Conservation (phyloP, 2,113 vertebrate genomes). For the Rynchops niger region DNA sequence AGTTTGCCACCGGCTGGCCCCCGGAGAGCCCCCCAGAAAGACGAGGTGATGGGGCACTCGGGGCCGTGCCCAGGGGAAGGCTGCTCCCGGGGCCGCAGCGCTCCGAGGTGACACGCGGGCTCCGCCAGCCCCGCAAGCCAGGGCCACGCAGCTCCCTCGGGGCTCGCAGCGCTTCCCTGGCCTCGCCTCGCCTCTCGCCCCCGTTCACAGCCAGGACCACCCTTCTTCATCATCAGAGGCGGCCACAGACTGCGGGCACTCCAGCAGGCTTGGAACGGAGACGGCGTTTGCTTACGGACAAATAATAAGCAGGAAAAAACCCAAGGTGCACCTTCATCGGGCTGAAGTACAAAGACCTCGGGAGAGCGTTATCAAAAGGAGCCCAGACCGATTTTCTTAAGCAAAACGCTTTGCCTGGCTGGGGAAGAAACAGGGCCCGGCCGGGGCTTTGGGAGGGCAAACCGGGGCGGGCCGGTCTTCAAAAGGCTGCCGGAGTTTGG, state of each 20-base stretch:
- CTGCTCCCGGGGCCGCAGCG: not conserved
- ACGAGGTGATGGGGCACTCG: not conserved
- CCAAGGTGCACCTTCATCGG: accelerated
- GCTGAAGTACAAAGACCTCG: not conserved
- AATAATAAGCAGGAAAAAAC: not conserved
- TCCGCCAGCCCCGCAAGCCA: not conserved
- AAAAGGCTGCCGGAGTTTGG: not conserved
- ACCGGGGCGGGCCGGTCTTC: not conserved
- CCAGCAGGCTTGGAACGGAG: not conserved
- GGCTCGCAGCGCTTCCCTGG: not conserved
- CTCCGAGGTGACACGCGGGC: accelerated
- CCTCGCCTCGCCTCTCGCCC: not conserved
- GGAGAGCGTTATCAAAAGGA: not conserved
- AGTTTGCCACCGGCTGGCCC: not conserved
- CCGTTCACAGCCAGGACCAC: accelerated
- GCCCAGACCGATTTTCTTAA: not conserved
- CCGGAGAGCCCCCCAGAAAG: not conserved
- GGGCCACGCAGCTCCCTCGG: accelerated
- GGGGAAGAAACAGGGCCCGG: not conserved
- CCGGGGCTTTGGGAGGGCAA: not conserved
- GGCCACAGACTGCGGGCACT: not conserved
- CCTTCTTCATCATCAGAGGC: not conserved
- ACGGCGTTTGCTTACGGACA: accelerated
- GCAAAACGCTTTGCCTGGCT: not conserved
- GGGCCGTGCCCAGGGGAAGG: not conserved